Evolutionary conservation across 2,888 invertebrate species (phyloP).

Genomic region (Rhogogaster chlorosoma): DNA sequence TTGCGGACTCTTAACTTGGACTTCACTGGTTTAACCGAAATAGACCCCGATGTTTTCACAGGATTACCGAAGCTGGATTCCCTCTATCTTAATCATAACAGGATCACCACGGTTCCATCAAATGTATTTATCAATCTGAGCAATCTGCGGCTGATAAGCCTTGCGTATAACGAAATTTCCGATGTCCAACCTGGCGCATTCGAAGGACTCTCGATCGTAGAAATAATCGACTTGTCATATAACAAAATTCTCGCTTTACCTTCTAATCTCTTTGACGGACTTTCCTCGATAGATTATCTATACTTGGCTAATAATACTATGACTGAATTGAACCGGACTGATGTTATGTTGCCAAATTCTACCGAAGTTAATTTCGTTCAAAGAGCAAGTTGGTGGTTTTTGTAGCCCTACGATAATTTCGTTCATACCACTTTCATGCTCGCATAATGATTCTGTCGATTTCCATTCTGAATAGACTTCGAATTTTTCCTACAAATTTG

Average conservation of each 20-base stretch:
- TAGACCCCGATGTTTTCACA: constrained; percentile 63
- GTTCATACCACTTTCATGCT: too few species aligned
- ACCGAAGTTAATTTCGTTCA: neutral
- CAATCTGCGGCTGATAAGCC: neutral
- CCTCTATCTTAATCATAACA: constrained; percentile 57
- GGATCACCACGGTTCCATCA: neutral
- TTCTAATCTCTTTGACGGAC: neutral
- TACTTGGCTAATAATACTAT: neutral
- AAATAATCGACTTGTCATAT: neutral
- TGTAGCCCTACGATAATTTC: too few species aligned
- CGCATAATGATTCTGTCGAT: neutral
- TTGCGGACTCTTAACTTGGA: neutral
- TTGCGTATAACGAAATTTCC: constrained; percentile 14
- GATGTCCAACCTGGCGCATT: constrained; percentile 12
- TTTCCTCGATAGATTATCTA: neutral
- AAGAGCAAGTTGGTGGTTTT: neutral
- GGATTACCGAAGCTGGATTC: constrained; percentile 58
- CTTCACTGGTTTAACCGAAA: neutral
- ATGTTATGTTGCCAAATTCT: neutral
- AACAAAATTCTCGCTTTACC: constrained; percentile 4
- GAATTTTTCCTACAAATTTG: neutral
- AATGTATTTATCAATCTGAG: neutral
- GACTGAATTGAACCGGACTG: neutral
- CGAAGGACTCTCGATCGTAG: neutral
- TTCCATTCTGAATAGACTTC: neutral